Base-by-base conservation (phyloP, 2,113 vertebrate species). In the Zosterops japonicus region DNA sequence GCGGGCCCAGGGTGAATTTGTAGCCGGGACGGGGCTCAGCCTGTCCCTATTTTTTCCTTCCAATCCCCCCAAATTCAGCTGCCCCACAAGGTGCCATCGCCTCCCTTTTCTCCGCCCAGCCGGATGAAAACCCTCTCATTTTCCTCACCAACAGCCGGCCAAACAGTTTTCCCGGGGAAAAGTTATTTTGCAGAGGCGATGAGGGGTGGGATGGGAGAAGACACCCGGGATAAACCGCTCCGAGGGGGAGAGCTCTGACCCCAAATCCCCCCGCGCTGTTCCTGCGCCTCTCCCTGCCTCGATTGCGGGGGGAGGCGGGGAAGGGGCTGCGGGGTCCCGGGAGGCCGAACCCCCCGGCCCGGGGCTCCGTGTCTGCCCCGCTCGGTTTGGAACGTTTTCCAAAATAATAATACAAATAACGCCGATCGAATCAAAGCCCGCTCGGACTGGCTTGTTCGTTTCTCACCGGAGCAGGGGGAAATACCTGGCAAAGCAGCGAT, bases 211-310 rank as follows among this genome's bases (percentile, higher is more conserved):
- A 44, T 41, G 53, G 36, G 36, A 6, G 61, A 90, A 82, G 23
- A 23, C 12, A 42, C 5, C 25, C 8, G 25, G 39, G 42, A 33
- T 20, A n/a, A 81, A 31, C 10, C 2, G 28, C 39, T 68, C 33
- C 39, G 12, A 27, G 35, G 33, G 15, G 15, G 28, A 4, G 7
- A 55, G 69, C 8, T 33, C 15, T 3, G 57, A 71, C 25, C 75
- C 41, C 53, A 36, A 5, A 6, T 1, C 9, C 2, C 18, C 8
- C 29, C 1, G 10, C 5, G 57, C 31, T 42, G 5, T 7, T 55
- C 47, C 70, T 11, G 8, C 9, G 23, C 12, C 31, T 53, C 9
- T 47, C 56, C 46, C 21, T 5, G 6, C 9, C 60, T 82, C 50
- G 24, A 36, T 2, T 19, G 9, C 47, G 12, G 75, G 61, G 28